phyloP scores from a whole-genome alignment of 53 echinoderm and acorn worm genomes.

The Crossaster papposus region DNA sequence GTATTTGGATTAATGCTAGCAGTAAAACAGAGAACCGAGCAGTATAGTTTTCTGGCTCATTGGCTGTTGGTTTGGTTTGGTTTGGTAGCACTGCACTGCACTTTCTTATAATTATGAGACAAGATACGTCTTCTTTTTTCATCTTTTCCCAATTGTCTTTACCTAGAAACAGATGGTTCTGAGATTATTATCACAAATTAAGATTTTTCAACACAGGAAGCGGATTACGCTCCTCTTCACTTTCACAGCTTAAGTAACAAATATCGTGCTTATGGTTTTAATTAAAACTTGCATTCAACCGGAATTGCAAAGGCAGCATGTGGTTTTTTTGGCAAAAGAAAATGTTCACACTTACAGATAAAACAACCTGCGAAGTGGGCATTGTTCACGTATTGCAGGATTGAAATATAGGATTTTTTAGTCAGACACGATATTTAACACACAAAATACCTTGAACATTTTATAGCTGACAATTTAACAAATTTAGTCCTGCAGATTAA shows the following conservation, averaged over 20 bases:
- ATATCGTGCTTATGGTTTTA: background rate
- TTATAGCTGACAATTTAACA: too few relatives aligned
- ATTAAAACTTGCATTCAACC: background rate
- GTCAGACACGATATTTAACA: too few relatives aligned
- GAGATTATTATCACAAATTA: background rate
- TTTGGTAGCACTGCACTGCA: constrained; percentile 6
- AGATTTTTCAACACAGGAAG: background rate
- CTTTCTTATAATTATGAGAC: constrained; percentile 12
- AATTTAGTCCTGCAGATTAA: too few relatives aligned
- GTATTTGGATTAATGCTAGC: background rate
- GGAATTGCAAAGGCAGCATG: too few relatives aligned
- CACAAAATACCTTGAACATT: too few relatives aligned
- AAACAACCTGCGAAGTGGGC: too few relatives aligned
- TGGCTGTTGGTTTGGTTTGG: too few relatives aligned
- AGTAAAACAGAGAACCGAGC: background rate
- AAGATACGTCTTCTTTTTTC: background rate
- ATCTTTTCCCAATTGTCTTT: background rate
- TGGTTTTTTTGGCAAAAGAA: background rate
- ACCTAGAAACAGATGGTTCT: background rate
- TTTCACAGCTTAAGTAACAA: background rate
- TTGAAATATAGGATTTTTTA: too few relatives aligned
- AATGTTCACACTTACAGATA: background rate
- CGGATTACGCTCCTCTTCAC: background rate
- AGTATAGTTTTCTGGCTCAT: background rate
- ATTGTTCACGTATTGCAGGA: too few relatives aligned